Conservation (phyloP, 2,888 invertebrate species). For the Calameuta pallipes region DNA sequence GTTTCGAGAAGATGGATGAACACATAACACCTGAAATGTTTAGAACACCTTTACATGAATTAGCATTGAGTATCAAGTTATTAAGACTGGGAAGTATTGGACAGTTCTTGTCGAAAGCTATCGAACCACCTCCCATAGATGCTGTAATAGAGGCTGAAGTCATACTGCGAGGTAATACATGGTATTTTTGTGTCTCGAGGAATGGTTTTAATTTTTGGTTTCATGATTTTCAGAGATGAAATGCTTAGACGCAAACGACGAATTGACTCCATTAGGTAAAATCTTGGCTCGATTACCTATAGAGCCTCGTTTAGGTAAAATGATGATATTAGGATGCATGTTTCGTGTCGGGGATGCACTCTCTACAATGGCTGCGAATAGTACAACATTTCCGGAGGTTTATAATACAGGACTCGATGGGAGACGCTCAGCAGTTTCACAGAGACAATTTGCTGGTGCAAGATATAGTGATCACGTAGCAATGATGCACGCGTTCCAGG, state of each 20-base stretch:
- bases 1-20: slow-evolving; percentile 81
- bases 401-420: slow-evolving; percentile 84
- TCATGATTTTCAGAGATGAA: slow-evolving; percentile 78
- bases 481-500: slow-evolving; percentile 91
- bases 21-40: slow-evolving; percentile 98
- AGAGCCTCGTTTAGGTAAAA: slow-evolving; percentile 96
- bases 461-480: slow-evolving; percentile 95
- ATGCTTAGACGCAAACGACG: slow-evolving; percentile 88
- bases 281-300: slow-evolving; percentile 95
- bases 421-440: slow-evolving; percentile 83
- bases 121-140: slow-evolving; percentile 97
- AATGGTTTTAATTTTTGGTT: slow-evolving; percentile 11
- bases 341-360: slow-evolving; percentile 92
- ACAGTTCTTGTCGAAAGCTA: slow-evolving; percentile 93
- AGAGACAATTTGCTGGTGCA: slow-evolving; percentile 87
- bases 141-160: slow-evolving; percentile 98
- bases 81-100: slow-evolving; percentile 92
- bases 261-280: slow-evolving; percentile 91
- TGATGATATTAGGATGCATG: slow-evolving; percentile 94
- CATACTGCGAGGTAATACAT: slow-evolving; percentile 66
- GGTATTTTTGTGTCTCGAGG: background rate
- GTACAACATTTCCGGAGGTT: slow-evolving; percentile 95
- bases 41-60: slow-evolving; percentile 94
- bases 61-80: slow-evolving; percentile 91
- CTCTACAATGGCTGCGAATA: slow-evolving; percentile 94